Evolutionary conservation across 2,888 invertebrate species (phyloP), one percentile per base, ranked within the genome.

Genomic region (Cryptocheilus praepositus): DNA sequence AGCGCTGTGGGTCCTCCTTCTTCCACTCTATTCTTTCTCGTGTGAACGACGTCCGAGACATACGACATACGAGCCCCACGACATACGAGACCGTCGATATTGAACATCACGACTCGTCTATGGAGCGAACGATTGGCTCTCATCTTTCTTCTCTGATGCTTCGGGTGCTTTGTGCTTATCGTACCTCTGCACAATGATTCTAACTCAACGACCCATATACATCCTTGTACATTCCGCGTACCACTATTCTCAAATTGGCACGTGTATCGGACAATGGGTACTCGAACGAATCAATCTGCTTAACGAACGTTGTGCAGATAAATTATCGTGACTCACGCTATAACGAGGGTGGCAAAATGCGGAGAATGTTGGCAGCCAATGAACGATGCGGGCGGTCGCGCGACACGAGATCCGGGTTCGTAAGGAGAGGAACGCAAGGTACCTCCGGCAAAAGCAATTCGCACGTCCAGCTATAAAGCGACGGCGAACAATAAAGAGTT

Each of bases 401-500:
- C 75, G 83, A 82, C 83, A 78, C 74, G 59, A 67, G 68, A 76
- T 60, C 73, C 71, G 54, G 69, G 69, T 76, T 70, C 66, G 61
- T 54, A n/a, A 45, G 57, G 16, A 21, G 43, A 55, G 36, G 13
- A 15, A 55, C 43, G n/a, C 51, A 8, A 15, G 54, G n/a, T 36
- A 61, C 64, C 61, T 60, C 74, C 74, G 77, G 76, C 85, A 84
- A 85, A 85, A 80, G 68, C 73, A 77, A 80, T 84, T 83, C 81
- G 79, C 79, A 81, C 79, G 79, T 81, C 76, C 78, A 57, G 78
- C 74, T 77, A 79, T 86, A 85, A 85, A 85, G 73, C 71, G 65
- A 74, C 74, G 59, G 54, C 54, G 73, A 83, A 86, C 83, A 86
- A 83, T 85, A 83, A 84, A 83, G 44, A 82, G 83, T 84, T 85